Conservation (phyloP, 30 jellyfish, hydroid and myxozoan species). For the Phacellophora camtschatica region DNA sequence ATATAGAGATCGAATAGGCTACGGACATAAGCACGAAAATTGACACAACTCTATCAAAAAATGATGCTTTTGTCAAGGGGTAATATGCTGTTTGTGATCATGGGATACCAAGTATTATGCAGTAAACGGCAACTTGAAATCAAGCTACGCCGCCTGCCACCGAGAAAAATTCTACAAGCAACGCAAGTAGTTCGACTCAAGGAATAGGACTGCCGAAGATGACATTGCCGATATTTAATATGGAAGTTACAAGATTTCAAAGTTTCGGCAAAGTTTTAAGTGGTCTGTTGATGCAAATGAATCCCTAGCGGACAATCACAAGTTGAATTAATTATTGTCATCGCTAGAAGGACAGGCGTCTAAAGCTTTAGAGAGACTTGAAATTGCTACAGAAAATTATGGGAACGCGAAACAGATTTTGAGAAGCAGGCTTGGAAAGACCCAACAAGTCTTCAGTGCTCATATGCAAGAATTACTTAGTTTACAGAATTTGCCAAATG, state of each 20-base stretch:
- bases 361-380: background rate
- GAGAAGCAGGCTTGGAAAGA: background rate
- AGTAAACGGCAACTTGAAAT: no score
- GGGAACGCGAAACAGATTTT: background rate
- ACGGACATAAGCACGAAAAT: no score
- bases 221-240: background rate
- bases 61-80: no score
- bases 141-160: no score
- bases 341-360: background rate
- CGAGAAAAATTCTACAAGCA: no score
- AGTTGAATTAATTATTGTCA: background rate
- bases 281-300: background rate
- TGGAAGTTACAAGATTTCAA: background rate
- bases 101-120: no score
- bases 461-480: background rate
- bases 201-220: background rate
- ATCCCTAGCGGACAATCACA: background rate
- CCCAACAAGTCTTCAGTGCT: background rate
- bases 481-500: background rate
- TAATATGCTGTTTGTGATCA: no score
- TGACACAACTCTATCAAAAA: no score
- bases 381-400: background rate
- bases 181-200: no score
- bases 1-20: no score
- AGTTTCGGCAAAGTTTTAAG: background rate